Evolutionary conservation across 2,797 vertebrate species (phyloP), one percentile per base, ranked within the genome.

Genomic region (Synanceia verrucosa): DNA sequence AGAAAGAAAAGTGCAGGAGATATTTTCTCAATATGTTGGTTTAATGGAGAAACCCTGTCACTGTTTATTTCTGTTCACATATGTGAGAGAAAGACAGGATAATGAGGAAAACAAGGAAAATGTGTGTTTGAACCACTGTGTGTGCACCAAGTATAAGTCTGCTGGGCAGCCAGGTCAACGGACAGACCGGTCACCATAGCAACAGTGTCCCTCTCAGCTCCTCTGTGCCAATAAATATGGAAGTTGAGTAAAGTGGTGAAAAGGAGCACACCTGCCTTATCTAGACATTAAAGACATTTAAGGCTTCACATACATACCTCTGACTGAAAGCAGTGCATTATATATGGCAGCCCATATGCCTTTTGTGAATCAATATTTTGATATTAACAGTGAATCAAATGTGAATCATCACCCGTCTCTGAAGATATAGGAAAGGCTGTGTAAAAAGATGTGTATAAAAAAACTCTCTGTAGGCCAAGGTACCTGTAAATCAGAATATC

Each of bases 151-250:
- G 61, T 47, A 19, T 18, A 29, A 64, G 72, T 82, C 70, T 85
- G 69, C 70, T 65, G 76, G 84, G 74, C 79, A 83, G 72, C 78
- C 81, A n/a, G 81, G 79, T 89, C 87, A 86, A 78, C 80, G 78
- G 76, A 76, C 79, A 70, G 70, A 55, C 66, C 14, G 19, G 76
- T 89, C 74, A 43, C 86, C 84, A 82, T 82, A 37, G 84, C 69
- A 90, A 90, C 88, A 69, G 67, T 52, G 62, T 50, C 75, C 60
- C 76, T 66, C 44, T 76, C 26, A 2, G 31, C 48, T 34, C 19
- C 68, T 14, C 12, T 11, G 29, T 71, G 85, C 85, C 80, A 84
- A 66, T 79, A 81, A 86, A 85, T 85, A 68, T 72, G 70, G 71
- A 73, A 50, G 62, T 64, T n/a, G n/a, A n/a, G 26, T 19, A 26